These are phyloP conservation scores for Neoascia interrupta DNA, from an alignment of 2,888 invertebrate species.

Conservation along the genomic window DNA sequence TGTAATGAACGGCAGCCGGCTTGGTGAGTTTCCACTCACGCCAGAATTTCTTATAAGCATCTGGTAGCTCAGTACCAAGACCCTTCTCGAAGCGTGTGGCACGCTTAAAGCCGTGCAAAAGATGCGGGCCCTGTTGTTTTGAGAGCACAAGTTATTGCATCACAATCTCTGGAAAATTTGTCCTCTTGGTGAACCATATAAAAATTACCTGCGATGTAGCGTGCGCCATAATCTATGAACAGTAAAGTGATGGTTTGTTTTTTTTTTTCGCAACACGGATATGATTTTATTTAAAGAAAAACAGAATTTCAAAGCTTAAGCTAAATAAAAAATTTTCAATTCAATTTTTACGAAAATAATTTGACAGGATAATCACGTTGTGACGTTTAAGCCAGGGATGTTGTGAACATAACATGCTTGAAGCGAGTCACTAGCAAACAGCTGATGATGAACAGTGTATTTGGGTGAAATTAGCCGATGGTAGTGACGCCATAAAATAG, in stretches of 20 bases:
- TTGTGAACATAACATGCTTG: no score
- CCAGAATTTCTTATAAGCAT: conserved; percentile 92
- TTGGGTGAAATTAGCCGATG: no score
- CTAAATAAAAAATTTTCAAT: conserved; percentile 9
- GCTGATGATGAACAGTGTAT: no score
- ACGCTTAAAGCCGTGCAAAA: conserved; percentile 80
- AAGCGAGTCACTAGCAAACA: no score
- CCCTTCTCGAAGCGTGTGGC: conserved; percentile 84
- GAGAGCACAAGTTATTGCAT: conserved; percentile 73
- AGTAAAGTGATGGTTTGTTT: not conserved
- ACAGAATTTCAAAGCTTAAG: no score
- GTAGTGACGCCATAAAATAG: no score
- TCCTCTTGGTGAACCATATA: not conserved
- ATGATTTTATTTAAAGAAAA: not conserved
- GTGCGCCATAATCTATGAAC: conserved; percentile 74
- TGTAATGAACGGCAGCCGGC: conserved; percentile 85
- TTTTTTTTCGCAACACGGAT: not conserved
- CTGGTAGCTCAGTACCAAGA: conserved; percentile 85
- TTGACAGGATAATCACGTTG: conserved; percentile 45
- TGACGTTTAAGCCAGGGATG: conserved; percentile 42
- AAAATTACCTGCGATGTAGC: conserved; percentile 76
- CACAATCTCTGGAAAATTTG: conserved; percentile 71
- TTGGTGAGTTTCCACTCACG: conserved; percentile 88
- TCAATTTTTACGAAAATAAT: conserved; percentile 11
- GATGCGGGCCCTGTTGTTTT: conserved; percentile 74